phyloP scores from a whole-genome alignment of 2,113 vertebrate genomes.

The Clarias macrocephalus region DNA sequence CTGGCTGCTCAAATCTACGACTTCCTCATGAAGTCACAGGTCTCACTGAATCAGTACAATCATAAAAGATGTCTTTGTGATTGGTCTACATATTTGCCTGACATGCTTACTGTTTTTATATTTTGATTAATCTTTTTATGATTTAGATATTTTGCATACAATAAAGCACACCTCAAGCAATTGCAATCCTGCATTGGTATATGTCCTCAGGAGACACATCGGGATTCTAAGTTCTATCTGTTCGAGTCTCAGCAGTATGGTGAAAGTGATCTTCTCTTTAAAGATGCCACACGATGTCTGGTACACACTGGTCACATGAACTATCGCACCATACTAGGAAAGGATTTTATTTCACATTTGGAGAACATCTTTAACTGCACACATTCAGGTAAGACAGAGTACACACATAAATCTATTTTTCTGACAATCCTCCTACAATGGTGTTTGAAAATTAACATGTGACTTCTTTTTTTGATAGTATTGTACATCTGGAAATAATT shows the following conservation, averaged over 20 bases:
- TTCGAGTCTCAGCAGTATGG: conserved; percentile 80
- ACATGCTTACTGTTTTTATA: neutral
- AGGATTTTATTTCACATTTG: conserved; percentile 72
- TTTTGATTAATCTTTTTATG: neutral
- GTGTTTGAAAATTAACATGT: neutral
- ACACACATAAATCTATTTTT: neutral
- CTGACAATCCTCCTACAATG: neutral
- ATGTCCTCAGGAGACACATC: conserved; percentile 72
- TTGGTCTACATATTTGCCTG: neutral
- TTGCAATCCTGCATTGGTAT: neutral
- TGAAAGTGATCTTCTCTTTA: conserved; percentile 86
- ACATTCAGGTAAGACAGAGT: conserved; percentile 73
- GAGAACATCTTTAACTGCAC: conserved; percentile 84
- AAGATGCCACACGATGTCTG: conserved; percentile 79
- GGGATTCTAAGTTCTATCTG: conserved; percentile 74
- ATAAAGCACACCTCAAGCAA: neutral
- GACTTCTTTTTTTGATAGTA: neutral
- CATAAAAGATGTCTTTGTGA: neutral
- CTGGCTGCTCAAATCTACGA: conserved; percentile 78
- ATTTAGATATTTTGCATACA: neutral
- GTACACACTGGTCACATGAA: conserved; percentile 76
- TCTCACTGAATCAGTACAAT: conserved; percentile 51
- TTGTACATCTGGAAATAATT: neutral
- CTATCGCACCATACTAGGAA: conserved; percentile 79
- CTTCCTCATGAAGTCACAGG: conserved; percentile 86